Base-by-base conservation (phyloP, 1,140 invertebrate genomes). In the Manduca sexta region DNA sequence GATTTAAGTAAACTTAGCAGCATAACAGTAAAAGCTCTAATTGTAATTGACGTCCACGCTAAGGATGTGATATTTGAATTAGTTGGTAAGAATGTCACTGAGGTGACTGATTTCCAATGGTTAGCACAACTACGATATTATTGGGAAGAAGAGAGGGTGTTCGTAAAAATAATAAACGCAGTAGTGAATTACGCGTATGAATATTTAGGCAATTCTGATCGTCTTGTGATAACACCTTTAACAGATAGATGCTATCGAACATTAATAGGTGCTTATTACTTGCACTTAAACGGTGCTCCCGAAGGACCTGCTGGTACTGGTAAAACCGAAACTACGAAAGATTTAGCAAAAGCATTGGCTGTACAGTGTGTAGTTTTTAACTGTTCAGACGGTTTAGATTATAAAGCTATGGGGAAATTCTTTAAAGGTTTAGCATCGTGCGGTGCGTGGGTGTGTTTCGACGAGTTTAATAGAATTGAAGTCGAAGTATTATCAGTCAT, bases 301-400 rank as follows among this genome's bases (percentile, higher is more conserved):
- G 91, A 96, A 72, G 96, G 97, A 2, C 96, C 96, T 1, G 94
- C 95, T 11, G 96, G 96, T 12, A 98, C 96, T 0, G 97, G 97
- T 1, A 98, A 98, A 88, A 98, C 96, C 0, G 97, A 98, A 88
- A 97, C 96, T 0, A 96, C 94, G 0, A 97, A 97, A 86, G 95
- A 97, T 88, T 88, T 97, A 52, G 94, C 94, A 1, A 97, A 96
- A 87, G 91, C 94, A 0, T 71, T 96, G 49, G 95, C 95, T 6
- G 93, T 95, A 50, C 95, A 95, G 67, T 97, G 95, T 74, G 94
- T 97, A 0, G 95, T 97, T 0, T 97, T 97, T 68, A 97, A 97
- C 83, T 97, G 95, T 77, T 96, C 94, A 0, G 95, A 97, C 74
- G 94, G 90, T n/a, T 81, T 98, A 37, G 95, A 98, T 77, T 97